Base-by-base conservation (phyloP, 2,888 invertebrate genomes). In the Eupithecia abbreviata region DNA sequence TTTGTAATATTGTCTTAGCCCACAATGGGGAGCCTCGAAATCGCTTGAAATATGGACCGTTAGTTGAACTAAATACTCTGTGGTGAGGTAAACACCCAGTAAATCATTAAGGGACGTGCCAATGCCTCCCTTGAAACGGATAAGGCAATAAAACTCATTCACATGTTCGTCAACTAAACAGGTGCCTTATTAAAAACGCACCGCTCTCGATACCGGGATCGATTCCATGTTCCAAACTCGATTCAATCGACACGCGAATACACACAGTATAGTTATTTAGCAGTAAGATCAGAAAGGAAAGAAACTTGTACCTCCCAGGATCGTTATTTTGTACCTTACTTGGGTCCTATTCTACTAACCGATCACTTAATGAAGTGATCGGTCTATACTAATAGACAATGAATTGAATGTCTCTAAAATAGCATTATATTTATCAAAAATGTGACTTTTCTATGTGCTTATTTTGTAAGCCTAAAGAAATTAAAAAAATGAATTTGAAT, bases 61-160 rank as follows among this genome's bases (percentile, higher is more conserved):
- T 75, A 68, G 9, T 18, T n/a, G 12, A 47, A 47, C 69, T 71
- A 62, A 30, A 45, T 76, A 72, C 13, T 73, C 75, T 75, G 68
- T 76, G 79, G 79, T 79, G 65, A 73, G 75, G 78, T 73, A 75
- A 80, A 79, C 78, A 76, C 77, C 67, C 74, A 82, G 85, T 93
- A 92, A 92, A 94, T 93, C 93, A 93, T 92, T 90, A 90, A 85
- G 85, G 85, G 91, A 93, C 93, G 88, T 91, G 87, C 89, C 90
- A 94, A 93, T 91, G 90, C 91, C 86, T 81, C 86, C 86, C 85
- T 86, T 83, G 80, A 79, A 87, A 89, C 94, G 88, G 88, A 93
- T 91, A 95, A 93, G 94, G 94, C 88, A 90, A 90, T 92, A 92
- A 92, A 90, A 92, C 90, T 93, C 93, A 95, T 95, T 95, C 94